Evolutionary conservation across 2,113 vertebrate genomes (phyloP), one percentile per base, ranked within the genome.

Genomic region (Burhinus oedicnemus): DNA sequence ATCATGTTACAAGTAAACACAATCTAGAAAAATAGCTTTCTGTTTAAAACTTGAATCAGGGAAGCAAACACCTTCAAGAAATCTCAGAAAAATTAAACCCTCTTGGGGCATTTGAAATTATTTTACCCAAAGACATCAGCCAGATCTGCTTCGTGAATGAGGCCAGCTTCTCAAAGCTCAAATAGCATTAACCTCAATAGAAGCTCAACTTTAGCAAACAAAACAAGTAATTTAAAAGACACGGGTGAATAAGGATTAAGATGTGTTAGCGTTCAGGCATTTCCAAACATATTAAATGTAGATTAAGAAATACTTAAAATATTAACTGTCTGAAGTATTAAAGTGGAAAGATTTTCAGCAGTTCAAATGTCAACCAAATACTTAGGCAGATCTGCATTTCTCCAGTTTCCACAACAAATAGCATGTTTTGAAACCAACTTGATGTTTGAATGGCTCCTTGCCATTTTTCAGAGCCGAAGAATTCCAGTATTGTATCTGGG

Each of bases 141-240:
- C 58, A 84, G 69, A 72, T 71, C 52, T 89, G 38, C 60, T 70
- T 68, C 6, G 4, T 1, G 10, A 66, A 51, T 3, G 11, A 83
- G 45, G 27, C 15, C 45, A 51, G n/a, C 32, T 70, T 78, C 77
- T 75, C 81, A 55, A 64, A 75, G 64, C 51, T 89, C 68, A 87
- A 47, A 75, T 0, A 23, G n/a, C 47, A 52, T 66, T 80, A 75
- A 16, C 40, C 90, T 77, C 68, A 42, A 42, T 3, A n/a, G 38
- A 92, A 65, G 13, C 57, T 86, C 45, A 83, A 66, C 27, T 80
- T 66, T 3, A 86, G 62, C 44, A 89, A 95, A 77, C 49, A 77
- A 86, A 95, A 86, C 17, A 81, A 88, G 44, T 55, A 5, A 90
- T 89, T 86, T 74, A 84, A 78, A 84, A 94, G 81, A 79, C 47